A percentile compares a stretch with the other conserved stretches of the same genome.
These are phyloP conservation scores for Porites evermanni DNA, from an alignment of 92 coral and sea anemone genomes.

Conservation along the genomic window DNA sequence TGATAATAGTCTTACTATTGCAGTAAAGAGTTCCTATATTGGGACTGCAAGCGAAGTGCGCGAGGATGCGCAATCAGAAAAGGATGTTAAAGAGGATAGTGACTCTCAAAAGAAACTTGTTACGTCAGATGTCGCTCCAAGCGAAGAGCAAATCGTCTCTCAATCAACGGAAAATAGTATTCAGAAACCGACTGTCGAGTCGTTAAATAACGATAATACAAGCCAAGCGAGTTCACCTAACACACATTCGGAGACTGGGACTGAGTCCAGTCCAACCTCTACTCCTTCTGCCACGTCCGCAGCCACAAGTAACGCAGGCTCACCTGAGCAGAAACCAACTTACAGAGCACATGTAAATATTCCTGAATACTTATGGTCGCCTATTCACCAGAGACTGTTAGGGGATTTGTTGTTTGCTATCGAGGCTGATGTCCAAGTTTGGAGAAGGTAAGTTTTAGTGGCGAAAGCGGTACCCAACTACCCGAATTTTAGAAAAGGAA, in stretches of 20 bases:
- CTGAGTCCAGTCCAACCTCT: conserved; percentile 38
- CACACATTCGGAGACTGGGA: conserved; percentile 4
- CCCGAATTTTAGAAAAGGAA: background rate
- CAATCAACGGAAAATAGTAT: background rate
- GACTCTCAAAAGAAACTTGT: background rate
- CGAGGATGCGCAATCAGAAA: background rate
- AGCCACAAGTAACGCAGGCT: conserved; percentile 43
- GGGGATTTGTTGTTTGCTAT: conserved; percentile 96
- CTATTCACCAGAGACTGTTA: conserved; percentile 93
- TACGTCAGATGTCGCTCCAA: conserved; percentile 12
- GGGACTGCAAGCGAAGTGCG: conserved; percentile 55
- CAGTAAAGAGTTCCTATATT: conserved; percentile 83
- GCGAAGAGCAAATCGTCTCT: background rate
- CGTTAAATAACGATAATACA: background rate
- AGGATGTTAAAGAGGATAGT: background rate
- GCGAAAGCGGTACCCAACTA: background rate
- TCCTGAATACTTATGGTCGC: conserved; percentile 98
- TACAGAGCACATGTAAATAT: conserved; percentile 84
- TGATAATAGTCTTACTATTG: conserved; percentile 67
- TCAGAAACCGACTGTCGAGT: background rate
- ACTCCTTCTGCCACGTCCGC: conserved; percentile 46
- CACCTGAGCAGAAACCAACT: conserved; percentile 61
- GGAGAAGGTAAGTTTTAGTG: conserved; percentile 84
- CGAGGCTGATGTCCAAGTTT: conserved; percentile 97
- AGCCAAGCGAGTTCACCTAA: conserved; percentile 8